Evolutionary conservation across 2,797 vertebrate species (phyloP).

Genomic region (Harpagifer antarcticus): DNA sequence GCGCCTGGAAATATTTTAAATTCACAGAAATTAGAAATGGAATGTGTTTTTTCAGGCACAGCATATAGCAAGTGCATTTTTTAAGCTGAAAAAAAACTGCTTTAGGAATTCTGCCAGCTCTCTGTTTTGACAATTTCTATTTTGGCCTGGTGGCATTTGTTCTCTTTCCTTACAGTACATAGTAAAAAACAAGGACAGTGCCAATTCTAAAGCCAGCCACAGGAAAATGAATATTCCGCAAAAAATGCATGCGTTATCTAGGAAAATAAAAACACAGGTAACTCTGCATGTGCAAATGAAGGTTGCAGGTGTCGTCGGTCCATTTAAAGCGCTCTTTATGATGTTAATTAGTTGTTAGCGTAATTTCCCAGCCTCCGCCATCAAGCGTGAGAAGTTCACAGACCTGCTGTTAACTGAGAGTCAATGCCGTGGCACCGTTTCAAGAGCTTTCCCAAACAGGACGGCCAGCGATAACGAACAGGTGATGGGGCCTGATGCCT

Average conservation of each 20-base stretch:
- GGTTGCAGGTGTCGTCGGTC: slow-evolving; percentile 84
- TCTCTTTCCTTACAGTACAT: slow-evolving; percentile 44
- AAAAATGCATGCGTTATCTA: slow-evolving; percentile 79
- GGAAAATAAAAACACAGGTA: slow-evolving; percentile 84
- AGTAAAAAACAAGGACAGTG: slow-evolving; percentile 56
- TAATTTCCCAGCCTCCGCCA: slow-evolving; percentile 83
- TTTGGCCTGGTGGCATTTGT: slow-evolving; percentile 67
- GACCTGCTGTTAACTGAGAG: slow-evolving; percentile 84
- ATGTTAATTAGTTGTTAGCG: slow-evolving; percentile 89
- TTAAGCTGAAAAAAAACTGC: slow-evolving; percentile 37
- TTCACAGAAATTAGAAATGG: slow-evolving; percentile 84
- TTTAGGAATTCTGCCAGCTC: slow-evolving; percentile 71
- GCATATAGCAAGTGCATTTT: slow-evolving; percentile 56
- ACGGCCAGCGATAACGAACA: slow-evolving; percentile 84
- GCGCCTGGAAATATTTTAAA: slow-evolving; percentile 80
- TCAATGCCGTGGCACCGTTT: slow-evolving; percentile 81
- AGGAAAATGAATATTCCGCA: slow-evolving; percentile 73
- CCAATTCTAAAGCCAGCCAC: slow-evolving; percentile 53
- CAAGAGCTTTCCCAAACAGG: slow-evolving; percentile 81
- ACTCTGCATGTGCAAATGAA: slow-evolving; percentile 85
- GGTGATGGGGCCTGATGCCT: slow-evolving; percentile 84
- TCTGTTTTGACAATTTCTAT: slow-evolving; percentile 73
- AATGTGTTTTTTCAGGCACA: slow-evolving; percentile 77
- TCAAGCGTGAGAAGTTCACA: slow-evolving; percentile 86
- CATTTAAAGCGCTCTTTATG: slow-evolving; percentile 84